Percentiles rank a stretch among this genome's conserved stretches.
These are phyloP conservation scores for Pelobates cultripes DNA, from an alignment of 2,797 vertebrate species.

Conservation along the genomic window DNA sequence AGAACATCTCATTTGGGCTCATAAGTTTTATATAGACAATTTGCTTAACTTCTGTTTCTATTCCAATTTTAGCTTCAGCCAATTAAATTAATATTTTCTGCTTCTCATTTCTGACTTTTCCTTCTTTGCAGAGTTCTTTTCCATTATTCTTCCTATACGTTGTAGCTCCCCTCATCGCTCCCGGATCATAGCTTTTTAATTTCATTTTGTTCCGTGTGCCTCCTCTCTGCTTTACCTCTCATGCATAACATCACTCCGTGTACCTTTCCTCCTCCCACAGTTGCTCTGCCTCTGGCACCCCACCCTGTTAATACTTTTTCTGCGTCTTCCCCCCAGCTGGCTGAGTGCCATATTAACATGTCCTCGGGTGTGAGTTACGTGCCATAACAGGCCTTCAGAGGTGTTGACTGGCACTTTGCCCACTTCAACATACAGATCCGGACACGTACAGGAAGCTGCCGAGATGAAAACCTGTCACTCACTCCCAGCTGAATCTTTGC, in stretches of 20 bases:
- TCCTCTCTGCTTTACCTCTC: neutral
- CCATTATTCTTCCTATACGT: neutral
- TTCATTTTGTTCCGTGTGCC: no score
- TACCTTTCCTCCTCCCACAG: constrained; percentile 14
- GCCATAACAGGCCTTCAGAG: constrained; percentile 40
- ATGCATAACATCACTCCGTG: neutral
- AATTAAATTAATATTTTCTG: no score
- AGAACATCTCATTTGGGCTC: no score
- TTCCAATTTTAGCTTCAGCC: no score
- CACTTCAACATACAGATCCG: constrained; percentile 41
- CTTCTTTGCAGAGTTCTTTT: neutral
- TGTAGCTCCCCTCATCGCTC: neutral
- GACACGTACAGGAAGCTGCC: constrained; percentile 38
- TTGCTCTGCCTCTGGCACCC: constrained; percentile 2
- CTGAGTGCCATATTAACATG: constrained; percentile 6
- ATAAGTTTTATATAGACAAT: no score
- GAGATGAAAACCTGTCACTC: constrained; percentile 30
- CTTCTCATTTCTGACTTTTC: no score
- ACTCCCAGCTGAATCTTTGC: neutral
- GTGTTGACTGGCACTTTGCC: constrained; percentile 46
- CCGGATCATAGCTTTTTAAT: no score
- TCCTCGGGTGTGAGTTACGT: constrained; percentile 28
- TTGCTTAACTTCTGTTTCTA: no score
- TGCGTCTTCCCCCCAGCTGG: constrained; percentile 16
- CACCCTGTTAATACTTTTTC: constrained; percentile 32